These are phyloP conservation scores for Drosophila arizonae DNA, from an alignment of 1,140 invertebrate species.

Conservation along the genomic window DNA sequence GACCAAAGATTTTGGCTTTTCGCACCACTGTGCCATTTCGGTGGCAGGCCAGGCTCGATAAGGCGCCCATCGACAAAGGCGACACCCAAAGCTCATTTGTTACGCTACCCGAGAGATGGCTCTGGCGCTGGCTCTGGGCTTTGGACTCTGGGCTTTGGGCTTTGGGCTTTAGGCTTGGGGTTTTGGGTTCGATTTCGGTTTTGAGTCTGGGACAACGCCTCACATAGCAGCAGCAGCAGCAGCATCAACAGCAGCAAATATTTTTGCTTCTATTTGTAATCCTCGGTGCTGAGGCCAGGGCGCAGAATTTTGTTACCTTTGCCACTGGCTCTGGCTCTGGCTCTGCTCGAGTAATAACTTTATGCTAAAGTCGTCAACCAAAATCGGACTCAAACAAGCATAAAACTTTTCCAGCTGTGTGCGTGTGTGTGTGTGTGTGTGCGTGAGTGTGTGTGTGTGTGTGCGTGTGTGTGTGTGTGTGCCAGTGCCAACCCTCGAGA, in stretches of 20 bases:
- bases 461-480: slow-evolving; percentile 24
- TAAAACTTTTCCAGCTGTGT: slow-evolving; percentile 62
- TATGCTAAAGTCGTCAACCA: slow-evolving; percentile 51
- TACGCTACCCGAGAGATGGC: slow-evolving; percentile 29
- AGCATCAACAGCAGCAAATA: slow-evolving; percentile 33
- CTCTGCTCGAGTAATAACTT: slow-evolving; percentile 57
- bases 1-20: neutral
- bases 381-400: slow-evolving; percentile 68
- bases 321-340: neutral
- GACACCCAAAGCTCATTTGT: slow-evolving; percentile 53
- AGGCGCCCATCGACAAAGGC: slow-evolving; percentile 42
- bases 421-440: slow-evolving; percentile 18
- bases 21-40: slow-evolving; percentile 19
- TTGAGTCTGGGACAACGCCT: slow-evolving; percentile 16
- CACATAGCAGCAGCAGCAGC: slow-evolving; percentile 30
- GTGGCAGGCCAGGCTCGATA: slow-evolving; percentile 34
- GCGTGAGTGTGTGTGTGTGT: slow-evolving; percentile 23
- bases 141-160: neutral
- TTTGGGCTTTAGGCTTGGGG: neutral
- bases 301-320: slow-evolving; percentile 49
- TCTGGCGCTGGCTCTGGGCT: neutral
- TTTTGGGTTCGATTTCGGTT: neutral
- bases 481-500: slow-evolving; percentile 56
- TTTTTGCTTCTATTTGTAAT: slow-evolving; percentile 64
- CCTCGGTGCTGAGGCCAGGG: slow-evolving; percentile 29